Evolutionary conservation across 23 tunicate genomes (phyloP), one percentile per base, ranked within the genome.

Genomic region (Trididemnum miniatum): DNA sequence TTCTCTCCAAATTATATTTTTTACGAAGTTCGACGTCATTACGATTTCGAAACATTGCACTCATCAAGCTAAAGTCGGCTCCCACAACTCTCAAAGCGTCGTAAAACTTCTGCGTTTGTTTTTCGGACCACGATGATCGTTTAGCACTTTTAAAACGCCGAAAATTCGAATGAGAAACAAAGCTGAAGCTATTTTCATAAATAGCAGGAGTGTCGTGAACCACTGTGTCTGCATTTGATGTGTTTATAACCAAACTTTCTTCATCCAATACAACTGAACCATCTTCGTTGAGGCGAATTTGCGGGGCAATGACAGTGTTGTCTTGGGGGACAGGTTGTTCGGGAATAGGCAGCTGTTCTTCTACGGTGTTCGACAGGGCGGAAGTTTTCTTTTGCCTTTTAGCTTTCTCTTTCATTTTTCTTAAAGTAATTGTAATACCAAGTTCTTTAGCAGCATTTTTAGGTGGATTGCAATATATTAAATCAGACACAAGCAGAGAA

Each of bases 391-490:
- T 35, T 27, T 31, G 52, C 27, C 72, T 84, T 63, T 75, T 52
- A 1, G 31, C 62, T 20, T 36, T 27, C 20, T 71, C 59, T 34
- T 83, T 51, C 2, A 71, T 50, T 50, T 87, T 35, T 74, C 91
- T 31, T 20, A 69, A 81, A 25, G 65, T 59, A 51, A 80, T 84
- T 5, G 78, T 72, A 35, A 92, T 65, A 5, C 97, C 97, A 0
- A 92, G 57, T 35, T 78, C 89, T 35, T 77, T 83, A 0, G 92
- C 97, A 30, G 35, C 38, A 20, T 34, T 49, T 18, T 51, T 64
- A 28, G 97, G 88, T 39, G 97, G 97, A 71, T 92, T 92, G 34
- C 89, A 31, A 78, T 87, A 92, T 2, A 92, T 92, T 65, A 92
- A 73, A 73, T 92, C 97, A 0, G 89, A 87, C 97, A 92, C 87